These are phyloP conservation scores for Pyrgus malvae DNA, from an alignment of 2,888 invertebrate species.

Conservation along the genomic window DNA sequence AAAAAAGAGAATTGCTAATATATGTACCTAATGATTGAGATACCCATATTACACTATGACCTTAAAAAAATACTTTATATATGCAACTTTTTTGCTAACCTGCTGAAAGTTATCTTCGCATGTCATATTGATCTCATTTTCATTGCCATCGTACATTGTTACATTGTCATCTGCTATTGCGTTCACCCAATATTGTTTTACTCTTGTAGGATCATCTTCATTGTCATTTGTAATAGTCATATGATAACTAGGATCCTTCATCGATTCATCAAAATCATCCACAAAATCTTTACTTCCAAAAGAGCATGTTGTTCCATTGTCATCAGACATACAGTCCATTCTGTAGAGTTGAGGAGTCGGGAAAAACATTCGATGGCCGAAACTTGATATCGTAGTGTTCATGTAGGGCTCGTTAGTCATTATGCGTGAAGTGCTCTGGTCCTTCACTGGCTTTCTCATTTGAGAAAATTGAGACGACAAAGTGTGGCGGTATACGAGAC, in stretches of 20 bases:
- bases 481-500: conserved; percentile 68
- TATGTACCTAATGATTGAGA: too few species aligned
- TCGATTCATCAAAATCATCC: conserved; percentile 49
- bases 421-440: conserved; percentile 76
- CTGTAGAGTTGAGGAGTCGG: conserved; percentile 81
- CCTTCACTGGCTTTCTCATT: conserved; percentile 60
- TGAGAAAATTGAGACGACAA: conserved; percentile 44
- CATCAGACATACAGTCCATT: conserved; percentile 56
- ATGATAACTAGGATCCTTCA: conserved; percentile 47
- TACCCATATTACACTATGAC: too few species aligned
- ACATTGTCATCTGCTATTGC: conserved; percentile 51
- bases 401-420: conserved; percentile 82
- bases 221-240: conserved; percentile 60
- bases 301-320: conserved; percentile 62
- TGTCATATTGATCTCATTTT: conserved; percentile 38
- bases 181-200: conserved; percentile 58
- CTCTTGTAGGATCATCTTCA: conserved; percentile 47
- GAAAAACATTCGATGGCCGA: conserved; percentile 81
- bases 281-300: conserved; percentile 58
- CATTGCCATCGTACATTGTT: conserved; percentile 50
- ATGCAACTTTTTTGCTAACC: too few species aligned
- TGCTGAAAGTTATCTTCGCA: conserved; percentile 60
- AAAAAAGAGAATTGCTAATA: too few species aligned
- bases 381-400: conserved; percentile 79
- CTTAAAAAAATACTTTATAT: too few species aligned